These are phyloP conservation scores for Tiliacea aurago DNA, from an alignment of 2,888 invertebrate genomes.

Conservation along the genomic window DNA sequence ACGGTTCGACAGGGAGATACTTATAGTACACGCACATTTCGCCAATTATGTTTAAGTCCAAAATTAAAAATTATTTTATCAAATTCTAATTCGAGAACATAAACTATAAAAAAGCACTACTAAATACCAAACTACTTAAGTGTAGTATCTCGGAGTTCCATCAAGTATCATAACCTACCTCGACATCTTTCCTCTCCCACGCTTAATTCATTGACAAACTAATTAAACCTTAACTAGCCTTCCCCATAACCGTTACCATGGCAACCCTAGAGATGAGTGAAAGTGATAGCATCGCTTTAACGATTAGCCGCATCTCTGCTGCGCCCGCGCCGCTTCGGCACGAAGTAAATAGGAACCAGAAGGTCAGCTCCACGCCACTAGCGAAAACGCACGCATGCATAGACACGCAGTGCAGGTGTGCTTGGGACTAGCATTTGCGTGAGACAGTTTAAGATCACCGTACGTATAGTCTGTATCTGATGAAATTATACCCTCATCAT, in stretches of 20 bases:
- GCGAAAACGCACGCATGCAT: background rate
- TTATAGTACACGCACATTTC: too few species aligned
- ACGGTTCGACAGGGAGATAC: too few species aligned
- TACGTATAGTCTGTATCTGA: background rate
- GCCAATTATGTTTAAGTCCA: too few species aligned
- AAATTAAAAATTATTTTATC: too few species aligned
- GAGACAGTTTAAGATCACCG: too few species aligned
- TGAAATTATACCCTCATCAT: too few species aligned
- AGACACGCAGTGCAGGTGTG: background rate
- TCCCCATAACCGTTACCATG: slow-evolving; percentile 15
- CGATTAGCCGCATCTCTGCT: slow-evolving; percentile 72
- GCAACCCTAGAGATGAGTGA: slow-evolving; percentile 70
- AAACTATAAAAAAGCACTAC: too few species aligned
- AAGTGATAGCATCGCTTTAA: slow-evolving; percentile 73
- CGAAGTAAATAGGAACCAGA: background rate
- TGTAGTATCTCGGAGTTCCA: too few species aligned
- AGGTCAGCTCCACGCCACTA: background rate
- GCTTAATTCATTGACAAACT: background rate
- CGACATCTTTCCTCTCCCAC: background rate
- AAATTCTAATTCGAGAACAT: too few species aligned
- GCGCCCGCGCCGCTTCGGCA: slow-evolving; percentile 52
- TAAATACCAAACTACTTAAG: too few species aligned
- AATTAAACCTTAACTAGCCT: slow-evolving; percentile 12
- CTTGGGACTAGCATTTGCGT: background rate
- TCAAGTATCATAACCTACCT: too few species aligned